Percentiles rank a stretch among this genome's conserved stretches.
Evolutionary conservation across 2,888 invertebrate species (phyloP).

Genomic region (Liodrosophila aerea): DNA sequence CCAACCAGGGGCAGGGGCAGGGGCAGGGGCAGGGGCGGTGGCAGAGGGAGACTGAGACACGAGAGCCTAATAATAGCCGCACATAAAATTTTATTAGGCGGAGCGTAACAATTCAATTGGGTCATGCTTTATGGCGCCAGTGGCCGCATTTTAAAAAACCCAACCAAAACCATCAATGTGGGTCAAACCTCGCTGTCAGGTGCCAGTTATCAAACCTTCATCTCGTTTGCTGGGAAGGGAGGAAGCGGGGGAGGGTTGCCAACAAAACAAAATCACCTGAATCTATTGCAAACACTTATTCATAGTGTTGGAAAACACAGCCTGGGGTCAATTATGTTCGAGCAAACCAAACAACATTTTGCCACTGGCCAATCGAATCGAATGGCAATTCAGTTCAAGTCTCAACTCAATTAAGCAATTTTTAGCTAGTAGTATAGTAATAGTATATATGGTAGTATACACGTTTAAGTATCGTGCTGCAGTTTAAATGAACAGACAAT

Average conservation of each 20-base stretch:
- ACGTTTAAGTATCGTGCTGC: no score
- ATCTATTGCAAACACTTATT: slow-evolving; percentile 1
- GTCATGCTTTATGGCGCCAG: slow-evolving; percentile 68
- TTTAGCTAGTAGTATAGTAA: slow-evolving; percentile 7
- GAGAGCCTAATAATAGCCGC: slow-evolving; percentile 71
- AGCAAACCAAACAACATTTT: slow-evolving; percentile 5
- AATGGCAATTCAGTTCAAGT: slow-evolving; percentile 15
- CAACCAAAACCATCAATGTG: slow-evolving; percentile 39
- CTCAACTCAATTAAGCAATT: slow-evolving; percentile 18
- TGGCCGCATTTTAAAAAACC: slow-evolving; percentile 41
- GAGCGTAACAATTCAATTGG: slow-evolving; percentile 73
- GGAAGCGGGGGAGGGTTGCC: no score
- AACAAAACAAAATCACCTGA: slow-evolving; percentile 13
- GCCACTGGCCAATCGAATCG: slow-evolving; percentile 14
- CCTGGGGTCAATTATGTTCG: slow-evolving; percentile 1
- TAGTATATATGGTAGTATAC: no score
- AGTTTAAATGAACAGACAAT: no score
- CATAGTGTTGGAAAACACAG: slow-evolving; percentile 28
- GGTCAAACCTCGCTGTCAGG: slow-evolving; percentile 29
- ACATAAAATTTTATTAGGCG: slow-evolving; percentile 73
- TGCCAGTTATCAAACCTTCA: background rate
- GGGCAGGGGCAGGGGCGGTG: background rate
- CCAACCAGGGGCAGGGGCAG: background rate
- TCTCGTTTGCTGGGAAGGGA: no score
- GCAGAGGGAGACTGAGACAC: slow-evolving; percentile 12